Evolutionary conservation across 2,888 invertebrate species (phyloP).

Genomic region (Hesperia comma): DNA sequence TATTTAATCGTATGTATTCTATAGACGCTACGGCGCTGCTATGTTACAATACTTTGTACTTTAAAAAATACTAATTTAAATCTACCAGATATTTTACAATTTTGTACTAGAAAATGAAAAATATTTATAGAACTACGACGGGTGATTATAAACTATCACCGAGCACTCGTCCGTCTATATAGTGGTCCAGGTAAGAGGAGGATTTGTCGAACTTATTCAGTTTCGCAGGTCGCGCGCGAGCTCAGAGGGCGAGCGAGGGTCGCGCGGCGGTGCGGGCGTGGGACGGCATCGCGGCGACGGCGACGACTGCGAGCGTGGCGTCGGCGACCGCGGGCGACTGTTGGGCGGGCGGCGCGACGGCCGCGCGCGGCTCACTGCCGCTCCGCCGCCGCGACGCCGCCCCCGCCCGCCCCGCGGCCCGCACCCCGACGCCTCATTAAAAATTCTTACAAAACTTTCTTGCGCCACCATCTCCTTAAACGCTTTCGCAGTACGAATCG

Average conservation of each 20-base stretch:
- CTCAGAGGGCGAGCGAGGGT: conserved; percentile 61
- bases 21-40: conserved; percentile 75
- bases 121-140: conserved; percentile 46
- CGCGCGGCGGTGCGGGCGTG: conserved; percentile 47
- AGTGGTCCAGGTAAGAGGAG: conserved; percentile 83
- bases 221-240: conserved; percentile 71
- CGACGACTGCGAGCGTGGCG: conserved; percentile 45
- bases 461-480: conserved; percentile 42
- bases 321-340: conserved; percentile 58
- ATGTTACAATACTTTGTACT: conserved; percentile 81
- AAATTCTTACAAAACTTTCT: conserved; percentile 75
- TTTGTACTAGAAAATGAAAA: conserved; percentile 73
- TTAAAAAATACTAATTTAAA: conserved; percentile 75
- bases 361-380: conserved; percentile 84
- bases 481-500: conserved; percentile 34
- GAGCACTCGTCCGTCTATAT: conserved; percentile 74
- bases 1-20: conserved; percentile 80
- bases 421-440: conserved; percentile 69
- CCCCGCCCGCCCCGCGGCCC: conserved; percentile 49
- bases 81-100: conserved; percentile 74
- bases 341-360: conserved; percentile 79
- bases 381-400: conserved; percentile 67
- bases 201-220: conserved; percentile 84
- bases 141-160: conserved; percentile 54
- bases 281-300: conserved; percentile 53